Conservation (phyloP, 35 echinoderm and acorn worm species). For the Anneissia japonica region DNA sequence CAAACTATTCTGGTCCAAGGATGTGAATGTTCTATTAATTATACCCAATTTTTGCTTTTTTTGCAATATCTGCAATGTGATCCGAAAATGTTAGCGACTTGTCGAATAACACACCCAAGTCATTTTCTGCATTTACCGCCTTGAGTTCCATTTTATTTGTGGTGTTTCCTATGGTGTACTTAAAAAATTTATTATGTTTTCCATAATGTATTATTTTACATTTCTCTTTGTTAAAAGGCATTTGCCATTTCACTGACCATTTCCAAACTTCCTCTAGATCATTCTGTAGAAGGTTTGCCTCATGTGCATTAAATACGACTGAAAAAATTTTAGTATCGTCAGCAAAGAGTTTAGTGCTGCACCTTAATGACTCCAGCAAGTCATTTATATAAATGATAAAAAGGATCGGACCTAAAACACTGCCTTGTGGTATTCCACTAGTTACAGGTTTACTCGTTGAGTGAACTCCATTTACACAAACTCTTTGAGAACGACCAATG, state of each 20-base stretch:
- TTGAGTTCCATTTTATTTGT: neutral
- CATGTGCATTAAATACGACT: neutral
- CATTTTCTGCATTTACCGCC: neutral
- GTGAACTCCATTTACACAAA: neutral
- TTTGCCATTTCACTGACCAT: constrained; percentile 12
- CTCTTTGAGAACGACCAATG: neutral
- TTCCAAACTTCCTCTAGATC: neutral
- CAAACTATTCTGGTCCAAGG: too few species aligned
- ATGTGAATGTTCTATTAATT: too few species aligned
- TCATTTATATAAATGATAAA: neutral
- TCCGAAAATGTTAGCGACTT: neutral
- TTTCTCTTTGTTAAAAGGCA: constrained; percentile 1
- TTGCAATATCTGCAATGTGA: too few species aligned
- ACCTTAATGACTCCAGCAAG: neutral
- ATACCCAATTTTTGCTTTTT: too few species aligned
- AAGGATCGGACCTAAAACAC: too few species aligned
- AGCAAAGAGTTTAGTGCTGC: constrained; percentile 13
- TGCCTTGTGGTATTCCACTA: too few species aligned
- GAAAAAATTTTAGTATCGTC: constrained; percentile 19
- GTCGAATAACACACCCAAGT: constrained; percentile 11
- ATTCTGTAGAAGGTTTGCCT: neutral
- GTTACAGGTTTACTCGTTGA: constrained; percentile 1
- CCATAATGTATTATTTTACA: constrained; percentile 20
- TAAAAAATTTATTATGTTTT: neutral
- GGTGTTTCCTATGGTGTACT: neutral